These are phyloP conservation scores for Ictalurus furcatus DNA, from an alignment of 2,113 vertebrate genomes.

Conservation along the genomic window DNA sequence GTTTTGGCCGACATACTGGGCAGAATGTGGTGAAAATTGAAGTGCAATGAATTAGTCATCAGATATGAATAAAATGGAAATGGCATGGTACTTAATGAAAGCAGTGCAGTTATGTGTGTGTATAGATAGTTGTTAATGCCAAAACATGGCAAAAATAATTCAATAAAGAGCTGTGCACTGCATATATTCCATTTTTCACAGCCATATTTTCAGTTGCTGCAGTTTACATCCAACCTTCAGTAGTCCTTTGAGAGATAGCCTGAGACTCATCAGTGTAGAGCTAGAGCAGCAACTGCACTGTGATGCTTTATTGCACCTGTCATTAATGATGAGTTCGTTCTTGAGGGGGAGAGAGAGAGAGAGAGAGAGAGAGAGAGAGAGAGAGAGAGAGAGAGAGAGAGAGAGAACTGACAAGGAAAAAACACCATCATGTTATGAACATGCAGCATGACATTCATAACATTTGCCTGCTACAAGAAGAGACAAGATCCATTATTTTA, in stretches of 20 bases:
- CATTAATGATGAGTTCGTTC: neutral
- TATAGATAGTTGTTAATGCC: neutral
- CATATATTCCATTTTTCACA: neutral
- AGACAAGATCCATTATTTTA: neutral
- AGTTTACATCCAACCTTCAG: neutral
- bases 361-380: neutral
- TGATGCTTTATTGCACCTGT: slow-evolving; percentile 21
- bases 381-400: neutral
- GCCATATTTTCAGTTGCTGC: neutral
- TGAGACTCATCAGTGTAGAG: neutral
- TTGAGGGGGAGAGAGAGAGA: neutral
- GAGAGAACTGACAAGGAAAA: neutral
- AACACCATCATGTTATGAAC: neutral
- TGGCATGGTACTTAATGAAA: neutral
- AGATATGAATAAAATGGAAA: neutral
- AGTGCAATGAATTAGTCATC: neutral
- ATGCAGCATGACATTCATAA: neutral
- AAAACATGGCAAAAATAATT: neutral
- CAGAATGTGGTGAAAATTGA: neutral
- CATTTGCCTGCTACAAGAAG: neutral
- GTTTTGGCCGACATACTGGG: neutral
- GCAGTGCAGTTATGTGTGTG: neutral
- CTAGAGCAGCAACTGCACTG: neutral
- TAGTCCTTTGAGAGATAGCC: neutral
- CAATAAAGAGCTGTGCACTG: neutral